Conservation (phyloP, 2,888 invertebrate species). For the Harpalus rubripes region DNA sequence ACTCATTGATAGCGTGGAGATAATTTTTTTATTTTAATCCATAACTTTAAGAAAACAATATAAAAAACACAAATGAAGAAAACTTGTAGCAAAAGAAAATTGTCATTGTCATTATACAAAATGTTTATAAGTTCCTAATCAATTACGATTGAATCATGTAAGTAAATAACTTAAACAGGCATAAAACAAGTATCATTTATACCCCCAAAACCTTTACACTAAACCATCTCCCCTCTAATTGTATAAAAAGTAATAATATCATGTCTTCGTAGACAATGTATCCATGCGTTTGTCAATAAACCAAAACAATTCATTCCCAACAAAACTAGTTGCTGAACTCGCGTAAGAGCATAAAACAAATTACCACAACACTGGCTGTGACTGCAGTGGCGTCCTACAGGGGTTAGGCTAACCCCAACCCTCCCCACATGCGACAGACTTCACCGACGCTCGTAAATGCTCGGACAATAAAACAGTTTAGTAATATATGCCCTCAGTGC, state of each 20-base stretch:
- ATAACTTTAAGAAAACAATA: too few species aligned
- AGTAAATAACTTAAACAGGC: too few species aligned
- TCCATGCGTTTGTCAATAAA: constrained; percentile 16
- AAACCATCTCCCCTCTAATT: neutral
- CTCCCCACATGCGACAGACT: constrained; percentile 28
- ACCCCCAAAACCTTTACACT: too few species aligned
- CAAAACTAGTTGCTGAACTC: constrained; percentile 28
- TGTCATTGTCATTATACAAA: too few species aligned
- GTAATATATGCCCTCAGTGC: constrained; percentile 52
- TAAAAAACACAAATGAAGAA: too few species aligned
- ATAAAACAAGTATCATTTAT: too few species aligned
- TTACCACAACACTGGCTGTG: constrained; percentile 45
- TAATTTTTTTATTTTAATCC: too few species aligned
- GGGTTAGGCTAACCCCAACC: neutral
- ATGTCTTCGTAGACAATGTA: neutral
- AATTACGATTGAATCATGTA: too few species aligned
- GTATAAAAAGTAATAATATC: neutral
- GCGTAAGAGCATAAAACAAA: constrained; percentile 48
- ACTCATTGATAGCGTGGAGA: too few species aligned
- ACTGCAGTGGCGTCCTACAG: constrained; percentile 28
- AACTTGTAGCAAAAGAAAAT: too few species aligned
- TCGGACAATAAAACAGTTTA: constrained; percentile 61
- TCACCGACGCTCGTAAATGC: constrained; percentile 47
- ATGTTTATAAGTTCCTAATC: too few species aligned
- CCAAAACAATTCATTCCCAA: constrained; percentile 18